A percentile compares a stretch with the other conserved stretches of the same genome.
These are phyloP conservation scores for Noctua fimbriata DNA, from an alignment of 2,888 invertebrate species.

Conservation along the genomic window DNA sequence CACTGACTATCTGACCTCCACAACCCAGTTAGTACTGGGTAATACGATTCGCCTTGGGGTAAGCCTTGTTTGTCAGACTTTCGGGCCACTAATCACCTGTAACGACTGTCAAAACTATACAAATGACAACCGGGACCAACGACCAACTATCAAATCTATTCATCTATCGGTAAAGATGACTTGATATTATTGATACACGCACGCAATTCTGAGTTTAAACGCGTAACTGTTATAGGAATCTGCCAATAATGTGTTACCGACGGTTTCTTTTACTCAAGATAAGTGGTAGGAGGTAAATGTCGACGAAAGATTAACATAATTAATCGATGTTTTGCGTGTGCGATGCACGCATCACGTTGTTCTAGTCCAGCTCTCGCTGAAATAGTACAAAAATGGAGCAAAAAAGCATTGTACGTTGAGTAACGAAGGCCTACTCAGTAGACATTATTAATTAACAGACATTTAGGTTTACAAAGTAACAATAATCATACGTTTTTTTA, in stretches of 20 bases:
- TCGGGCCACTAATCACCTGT: no score
- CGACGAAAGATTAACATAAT: conserved; percentile 54
- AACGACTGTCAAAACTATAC: no score
- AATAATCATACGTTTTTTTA: background rate
- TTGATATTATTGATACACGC: background rate
- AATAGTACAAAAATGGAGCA: conserved; percentile 20
- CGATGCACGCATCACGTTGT: conserved; percentile 34
- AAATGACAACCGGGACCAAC: no score
- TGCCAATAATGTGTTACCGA: conserved; percentile 36
- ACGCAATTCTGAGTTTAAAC: conserved; percentile 1
- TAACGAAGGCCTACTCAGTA: conserved; percentile 6
- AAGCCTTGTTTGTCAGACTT: no score
- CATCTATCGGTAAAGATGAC: background rate
- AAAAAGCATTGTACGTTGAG: conserved; percentile 14
- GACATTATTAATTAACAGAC: background rate
- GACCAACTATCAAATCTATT: no score
- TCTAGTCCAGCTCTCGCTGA: conserved; percentile 33
- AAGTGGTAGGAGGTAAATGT: conserved; percentile 37
- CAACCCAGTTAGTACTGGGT: no score
- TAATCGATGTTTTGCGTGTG: conserved; percentile 55
- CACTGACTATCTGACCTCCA: no score
- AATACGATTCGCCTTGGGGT: no score
- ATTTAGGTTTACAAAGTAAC: background rate
- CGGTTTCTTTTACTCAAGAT: conserved; percentile 19
- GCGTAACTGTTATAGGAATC: conserved; percentile 29